These are phyloP conservation scores for Brachyistius frenatus DNA, from an alignment of 2,113 vertebrate species.

Conservation along the genomic window DNA sequence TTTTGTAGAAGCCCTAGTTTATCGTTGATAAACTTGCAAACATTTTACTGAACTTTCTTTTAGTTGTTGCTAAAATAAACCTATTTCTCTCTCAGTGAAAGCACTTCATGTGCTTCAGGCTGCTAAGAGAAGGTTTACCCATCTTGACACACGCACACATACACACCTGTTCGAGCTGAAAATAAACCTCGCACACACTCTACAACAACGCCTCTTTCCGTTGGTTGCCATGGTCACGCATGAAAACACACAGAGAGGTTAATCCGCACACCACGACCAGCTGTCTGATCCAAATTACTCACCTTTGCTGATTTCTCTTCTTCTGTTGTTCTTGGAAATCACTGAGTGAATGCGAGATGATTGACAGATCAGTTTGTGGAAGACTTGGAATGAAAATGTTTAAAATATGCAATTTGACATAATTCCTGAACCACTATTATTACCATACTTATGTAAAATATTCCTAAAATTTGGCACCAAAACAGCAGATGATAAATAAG, in stretches of 20 bases:
- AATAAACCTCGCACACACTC: conserved; percentile 26
- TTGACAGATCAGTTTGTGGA: too few relatives aligned
- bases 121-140: background rate
- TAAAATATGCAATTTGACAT: too few relatives aligned
- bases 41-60: background rate
- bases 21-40: too few relatives aligned
- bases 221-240: conserved; percentile 27
- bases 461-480: too few relatives aligned
- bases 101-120: too few relatives aligned
- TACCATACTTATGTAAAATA: too few relatives aligned
- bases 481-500: too few relatives aligned
- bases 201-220: background rate
- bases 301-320: background rate
- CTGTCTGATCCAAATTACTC: conserved; percentile 6
- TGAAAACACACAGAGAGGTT: conserved; percentile 31
- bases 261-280: background rate
- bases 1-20: too few relatives aligned
- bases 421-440: too few relatives aligned
- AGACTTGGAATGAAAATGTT: too few relatives aligned
- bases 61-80: background rate
- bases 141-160: conserved; percentile 1
- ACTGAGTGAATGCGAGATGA: too few relatives aligned
- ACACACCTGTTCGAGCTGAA: conserved; percentile 32
- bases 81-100: background rate
- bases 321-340: too few relatives aligned